Base-by-base conservation (phyloP, 2,888 invertebrate genomes). In the Dermolepida albohirtum region DNA sequence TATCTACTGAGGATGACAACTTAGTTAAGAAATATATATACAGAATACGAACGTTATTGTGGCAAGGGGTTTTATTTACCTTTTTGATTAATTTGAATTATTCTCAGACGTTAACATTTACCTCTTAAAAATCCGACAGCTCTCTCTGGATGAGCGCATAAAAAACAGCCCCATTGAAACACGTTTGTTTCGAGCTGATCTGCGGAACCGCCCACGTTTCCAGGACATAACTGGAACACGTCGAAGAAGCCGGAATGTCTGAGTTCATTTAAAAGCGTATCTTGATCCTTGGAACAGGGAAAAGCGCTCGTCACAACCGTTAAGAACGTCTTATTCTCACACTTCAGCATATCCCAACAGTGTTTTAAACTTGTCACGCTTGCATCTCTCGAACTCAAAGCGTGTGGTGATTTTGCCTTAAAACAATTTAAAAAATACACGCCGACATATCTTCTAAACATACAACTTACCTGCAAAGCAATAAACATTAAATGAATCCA, bases 401-500 rank as follows among this genome's bases (percentile, higher is more conserved):
- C 94, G 70, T 90, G 89, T 57, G 88, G 86, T 73, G 92, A 91
- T 69, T 93, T 86, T 7, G 94, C 93, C 88, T 83, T 22, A 4
- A 22, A 22, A 22, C 4, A 22, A 22, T 22, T 22, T 22, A 22
- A 22, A 22, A 22, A n/a, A n/a, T n/a, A n/a, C n/a, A n/a, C n/a
- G n/a, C n/a, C n/a, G n/a, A n/a, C n/a, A n/a, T n/a, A n/a, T n/a
- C n/a, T n/a, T n/a, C 4, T 22, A 22, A 22, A 22, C 2, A 22
- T 22, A 4, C 4, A 8, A 44, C 17, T 67, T 71, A 82, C 82
- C 76, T 96, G 96, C 71, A 96, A 88, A 71, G 96, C 94, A 62
- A 97, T 88, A 84, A 97, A 97, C 96, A 97, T 97, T 57, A 97
- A 88, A 85, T 97, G 97, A 73, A 97, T 93, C 97, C 97, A 97